phyloP scores from a whole-genome alignment of 1,140 invertebrate genomes.

The Platyscapa corneri region DNA sequence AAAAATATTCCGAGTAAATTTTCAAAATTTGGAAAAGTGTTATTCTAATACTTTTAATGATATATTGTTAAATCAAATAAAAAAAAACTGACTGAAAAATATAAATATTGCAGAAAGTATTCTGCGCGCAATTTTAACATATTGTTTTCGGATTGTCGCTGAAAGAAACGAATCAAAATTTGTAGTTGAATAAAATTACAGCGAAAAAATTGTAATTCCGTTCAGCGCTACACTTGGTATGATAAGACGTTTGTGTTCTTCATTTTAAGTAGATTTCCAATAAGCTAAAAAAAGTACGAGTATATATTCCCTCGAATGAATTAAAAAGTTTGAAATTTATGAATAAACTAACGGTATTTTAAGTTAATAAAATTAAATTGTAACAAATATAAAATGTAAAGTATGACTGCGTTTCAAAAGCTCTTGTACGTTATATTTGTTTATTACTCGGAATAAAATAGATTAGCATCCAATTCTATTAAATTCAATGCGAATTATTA shows the following conservation, averaged over 20 bases:
- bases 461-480: neutral
- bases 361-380: neutral
- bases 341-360: neutral
- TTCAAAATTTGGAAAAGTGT: no score
- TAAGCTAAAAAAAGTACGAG: neutral
- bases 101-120: neutral
- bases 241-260: neutral
- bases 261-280: neutral
- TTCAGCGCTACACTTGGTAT: neutral
- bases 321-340: neutral
- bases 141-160: neutral
- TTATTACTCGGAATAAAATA: neutral
- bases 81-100: neutral
- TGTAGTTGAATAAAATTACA: neutral
- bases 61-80: neutral
- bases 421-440: neutral
- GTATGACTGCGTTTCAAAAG: neutral
- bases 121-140: neutral
- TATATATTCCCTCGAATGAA: neutral
- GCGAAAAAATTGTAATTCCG: neutral
- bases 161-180: neutral
- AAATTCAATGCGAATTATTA: neutral
- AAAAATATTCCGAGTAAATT: no score
- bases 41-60: neutral
- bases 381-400: neutral